A percentile compares a stretch with the other conserved stretches of the same genome.
Conservation (phyloP, 1,140 invertebrate species). For the Bombus pascuorum region DNA sequence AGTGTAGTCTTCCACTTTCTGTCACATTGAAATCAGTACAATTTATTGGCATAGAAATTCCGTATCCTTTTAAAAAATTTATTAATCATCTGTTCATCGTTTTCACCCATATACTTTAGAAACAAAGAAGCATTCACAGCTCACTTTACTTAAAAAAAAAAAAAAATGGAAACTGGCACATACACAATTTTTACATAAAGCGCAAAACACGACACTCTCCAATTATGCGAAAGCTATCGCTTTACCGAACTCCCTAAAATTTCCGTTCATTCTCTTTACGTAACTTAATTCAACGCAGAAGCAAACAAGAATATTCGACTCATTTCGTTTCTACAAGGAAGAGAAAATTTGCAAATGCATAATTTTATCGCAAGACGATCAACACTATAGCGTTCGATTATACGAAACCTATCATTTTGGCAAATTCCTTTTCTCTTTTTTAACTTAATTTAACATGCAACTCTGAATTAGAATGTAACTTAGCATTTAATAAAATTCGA, state of each 20-base stretch:
- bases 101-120: no score
- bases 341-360: no score
- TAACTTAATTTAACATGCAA: not conserved
- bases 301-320: no score
- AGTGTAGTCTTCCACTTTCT: constrained; percentile 86
- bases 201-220: not conserved
- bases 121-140: not conserved
- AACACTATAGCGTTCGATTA: not conserved
- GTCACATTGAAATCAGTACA: constrained; percentile 16
- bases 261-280: not conserved
- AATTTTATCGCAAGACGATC: no score
- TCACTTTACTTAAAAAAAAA: not conserved
- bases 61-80: fast-evolving
- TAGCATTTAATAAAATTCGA: not conserved
- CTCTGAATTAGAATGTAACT: not conserved
- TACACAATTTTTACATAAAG: not conserved
- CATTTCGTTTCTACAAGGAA: no score
- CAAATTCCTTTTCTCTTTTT: fast-evolving
- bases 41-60: not conserved
- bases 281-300: no score
- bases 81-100: not conserved
- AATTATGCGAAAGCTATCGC: not conserved
- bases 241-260: not conserved
- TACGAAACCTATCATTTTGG: not conserved
- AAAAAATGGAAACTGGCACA: not conserved